Percentiles rank a stretch among this genome's conserved stretches.
These are phyloP conservation scores for Strigamia maritima DNA, from an alignment of 2,888 invertebrate genomes.

Conservation along the genomic window DNA sequence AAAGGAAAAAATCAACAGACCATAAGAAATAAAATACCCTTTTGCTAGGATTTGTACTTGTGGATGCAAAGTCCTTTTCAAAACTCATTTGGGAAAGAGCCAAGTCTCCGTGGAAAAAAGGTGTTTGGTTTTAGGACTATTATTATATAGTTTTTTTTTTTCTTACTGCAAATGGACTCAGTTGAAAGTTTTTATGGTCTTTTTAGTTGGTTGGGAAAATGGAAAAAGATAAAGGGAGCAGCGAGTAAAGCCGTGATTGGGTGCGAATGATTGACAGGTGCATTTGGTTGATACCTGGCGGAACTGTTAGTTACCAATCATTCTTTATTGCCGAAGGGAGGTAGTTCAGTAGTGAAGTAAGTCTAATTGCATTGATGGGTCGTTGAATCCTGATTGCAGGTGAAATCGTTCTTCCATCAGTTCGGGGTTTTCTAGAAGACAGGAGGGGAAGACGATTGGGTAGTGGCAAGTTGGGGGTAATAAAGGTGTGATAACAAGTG, in stretches of 20 bases:
- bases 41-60: constrained; percentile 20
- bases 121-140: constrained; percentile 31
- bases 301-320: constrained; percentile 13
- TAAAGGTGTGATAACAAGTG: constrained; percentile 18
- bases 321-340: constrained; percentile 20
- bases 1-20: constrained; percentile 31
- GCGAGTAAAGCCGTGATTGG: neutral
- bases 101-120: constrained; percentile 31
- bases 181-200: constrained; percentile 1
- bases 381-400: constrained; percentile 26
- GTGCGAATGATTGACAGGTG: constrained; percentile 21
- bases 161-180: neutral
- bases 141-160: neutral
- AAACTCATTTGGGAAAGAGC: constrained; percentile 34
- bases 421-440: constrained; percentile 2
- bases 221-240: neutral
- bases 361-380: constrained; percentile 25
- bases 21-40: constrained; percentile 30
- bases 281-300: constrained; percentile 1
- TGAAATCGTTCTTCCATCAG: constrained; percentile 32
- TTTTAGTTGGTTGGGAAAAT: neutral
- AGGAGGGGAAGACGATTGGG: neutral
- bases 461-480: neutral
- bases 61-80: constrained; percentile 32
- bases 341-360: neutral